These are phyloP conservation scores for Pollenia labialis DNA, from an alignment of 2,888 invertebrate species.

Conservation along the genomic window DNA sequence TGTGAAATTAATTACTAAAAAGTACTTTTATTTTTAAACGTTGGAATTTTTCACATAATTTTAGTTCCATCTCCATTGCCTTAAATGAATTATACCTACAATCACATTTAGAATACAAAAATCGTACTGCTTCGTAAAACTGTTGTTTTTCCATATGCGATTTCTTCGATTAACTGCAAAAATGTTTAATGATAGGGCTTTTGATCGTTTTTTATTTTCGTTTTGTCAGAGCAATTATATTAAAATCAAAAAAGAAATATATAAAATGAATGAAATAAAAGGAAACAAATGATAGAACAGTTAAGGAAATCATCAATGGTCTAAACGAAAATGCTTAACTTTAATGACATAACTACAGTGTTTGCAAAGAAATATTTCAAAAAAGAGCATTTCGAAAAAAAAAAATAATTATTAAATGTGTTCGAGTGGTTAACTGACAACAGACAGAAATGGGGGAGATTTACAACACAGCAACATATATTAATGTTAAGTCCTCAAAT, in stretches of 20 bases:
- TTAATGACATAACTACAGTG: slow-evolving; percentile 82
- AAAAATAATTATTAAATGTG: slow-evolving; percentile 19
- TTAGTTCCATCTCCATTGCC: neutral
- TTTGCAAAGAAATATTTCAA: slow-evolving; percentile 57
- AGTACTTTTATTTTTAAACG: neutral
- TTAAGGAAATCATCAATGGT: slow-evolving; percentile 77
- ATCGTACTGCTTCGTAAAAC: slow-evolving; percentile 31
- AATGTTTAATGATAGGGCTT: slow-evolving; percentile 74
- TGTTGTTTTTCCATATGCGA: slow-evolving; percentile 74
- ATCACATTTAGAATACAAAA: slow-evolving; percentile 52
- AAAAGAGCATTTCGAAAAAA: neutral
- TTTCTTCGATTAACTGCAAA: slow-evolving; percentile 63
- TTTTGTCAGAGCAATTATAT: slow-evolving; percentile 66
- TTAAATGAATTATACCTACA: slow-evolving; percentile 37
- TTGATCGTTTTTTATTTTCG: slow-evolving; percentile 12
- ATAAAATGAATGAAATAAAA: slow-evolving; percentile 16
- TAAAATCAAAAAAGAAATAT: slow-evolving; percentile 60
- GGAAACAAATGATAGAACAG: slow-evolving; percentile 69
- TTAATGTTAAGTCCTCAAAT: neutral
- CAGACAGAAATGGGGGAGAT: neutral
- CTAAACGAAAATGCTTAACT: slow-evolving; percentile 83
- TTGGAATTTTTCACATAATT: neutral
- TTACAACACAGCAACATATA: neutral
- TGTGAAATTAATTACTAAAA: neutral
- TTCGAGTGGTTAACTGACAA: slow-evolving; percentile 1